Percentiles rank a stretch among this genome's conserved stretches.
These are phyloP conservation scores for Adelognathus sp. DNA, from an alignment of 2,888 invertebrate species.

Conservation along the genomic window DNA sequence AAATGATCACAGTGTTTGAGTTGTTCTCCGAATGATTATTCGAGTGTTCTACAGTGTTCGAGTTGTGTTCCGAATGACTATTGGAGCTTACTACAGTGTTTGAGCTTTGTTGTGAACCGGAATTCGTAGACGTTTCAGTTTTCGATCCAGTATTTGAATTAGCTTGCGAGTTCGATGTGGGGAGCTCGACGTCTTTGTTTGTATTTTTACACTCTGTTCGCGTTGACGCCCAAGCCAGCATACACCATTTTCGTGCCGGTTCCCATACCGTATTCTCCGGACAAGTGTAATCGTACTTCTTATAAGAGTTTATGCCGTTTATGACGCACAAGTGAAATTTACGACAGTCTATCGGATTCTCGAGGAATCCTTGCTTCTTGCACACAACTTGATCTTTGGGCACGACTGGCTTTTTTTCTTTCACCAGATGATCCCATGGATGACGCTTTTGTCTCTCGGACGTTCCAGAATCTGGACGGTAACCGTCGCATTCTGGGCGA, in stretches of 20 bases:
- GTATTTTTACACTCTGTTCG: slow-evolving; percentile 40
- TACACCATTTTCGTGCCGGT: slow-evolving; percentile 34
- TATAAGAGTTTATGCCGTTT: slow-evolving; percentile 11
- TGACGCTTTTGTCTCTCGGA: neutral
- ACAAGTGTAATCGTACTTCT: slow-evolving; percentile 40
- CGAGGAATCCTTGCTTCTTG: slow-evolving; percentile 48
- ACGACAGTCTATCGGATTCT: slow-evolving; percentile 39
- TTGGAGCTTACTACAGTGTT: too few relatives aligned
- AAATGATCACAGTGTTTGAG: too few relatives aligned
- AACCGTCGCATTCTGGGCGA: slow-evolving; percentile 33
- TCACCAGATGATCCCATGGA: neutral
- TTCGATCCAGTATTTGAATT: neutral
- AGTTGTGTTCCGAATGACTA: too few relatives aligned
- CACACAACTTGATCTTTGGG: slow-evolving; percentile 16
- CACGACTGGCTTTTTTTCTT: neutral
- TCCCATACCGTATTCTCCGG: slow-evolving; percentile 46
- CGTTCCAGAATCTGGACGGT: neutral
- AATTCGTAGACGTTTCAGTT: neutral
- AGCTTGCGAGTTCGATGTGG: neutral
- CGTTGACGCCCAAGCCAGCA: slow-evolving; percentile 36
- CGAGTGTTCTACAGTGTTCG: too few relatives aligned
- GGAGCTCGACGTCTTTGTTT: neutral
- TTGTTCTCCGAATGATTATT: too few relatives aligned
- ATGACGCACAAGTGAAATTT: slow-evolving; percentile 61
- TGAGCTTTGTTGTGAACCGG: too few relatives aligned